Evolutionary conservation across 2,888 invertebrate genomes (phyloP), one percentile per base, ranked within the genome.

Genomic region (Lutraria lutraria): DNA sequence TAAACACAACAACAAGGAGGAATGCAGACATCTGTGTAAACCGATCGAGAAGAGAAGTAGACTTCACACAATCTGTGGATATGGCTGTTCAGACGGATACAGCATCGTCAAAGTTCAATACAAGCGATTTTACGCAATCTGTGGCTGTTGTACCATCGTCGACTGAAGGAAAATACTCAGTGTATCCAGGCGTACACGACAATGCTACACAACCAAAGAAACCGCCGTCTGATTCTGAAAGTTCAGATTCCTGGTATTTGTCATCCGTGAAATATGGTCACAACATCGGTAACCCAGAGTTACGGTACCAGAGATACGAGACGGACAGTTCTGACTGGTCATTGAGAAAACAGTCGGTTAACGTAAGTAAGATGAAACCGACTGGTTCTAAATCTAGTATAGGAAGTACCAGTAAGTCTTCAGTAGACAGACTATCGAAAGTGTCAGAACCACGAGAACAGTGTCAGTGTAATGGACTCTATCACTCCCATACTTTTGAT

Each of bases 261-360:
- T 80, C 54, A n/a, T 89, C 91, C 25, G 53, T 85, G 79, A 84
- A 79, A 56, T 92, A 83, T 82, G 82, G 53, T 29, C 92, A 90
- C 82, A 92, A 92, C 60, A 92, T 92, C 31, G 83, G 90, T 85
- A 92, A 92, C 31, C 92, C 90, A 31, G 88, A 89, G 10, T 79
- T 89, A 34, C 63, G 79, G 53, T 72, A 68, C n/a, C 81, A 54
- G 16, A 88, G 88, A 72, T 85, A 56, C 43, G 80, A 85, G 54
- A 85, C 31, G 25, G 85, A 85, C 0, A 34, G 79, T 19, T 79
- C 80, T 0, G 80, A 85, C n/a, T 60, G 85, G 79, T 21, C 60
- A 43, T 60, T 43, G 54, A 85, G 85, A 85, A 85, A 85, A 85
- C 85, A n/a, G 13, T 60, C 56, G n/a, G 56, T 85, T 15, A 21